Evolutionary conservation across 1,140 invertebrate genomes (phyloP), one percentile per base, ranked within the genome.

Genomic region (Meteorus sp.): DNA sequence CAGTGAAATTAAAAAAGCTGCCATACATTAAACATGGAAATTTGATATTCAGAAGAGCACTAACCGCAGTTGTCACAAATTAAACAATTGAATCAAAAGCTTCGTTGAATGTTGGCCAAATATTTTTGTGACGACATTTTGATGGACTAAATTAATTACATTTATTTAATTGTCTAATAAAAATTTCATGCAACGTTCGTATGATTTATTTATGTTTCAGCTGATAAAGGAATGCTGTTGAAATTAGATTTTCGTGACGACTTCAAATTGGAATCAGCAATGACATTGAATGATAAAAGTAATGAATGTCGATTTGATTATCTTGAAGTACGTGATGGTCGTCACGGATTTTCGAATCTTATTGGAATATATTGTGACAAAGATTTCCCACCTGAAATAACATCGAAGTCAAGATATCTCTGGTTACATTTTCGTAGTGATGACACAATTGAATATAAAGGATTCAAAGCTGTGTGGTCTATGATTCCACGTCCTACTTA

Each of bases 371-470:
- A 82, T 69, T 95, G 93, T 67, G 92, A 91, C 29, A 82, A 83
- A 15, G 81, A 85, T 50, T 93, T 91, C 70, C 93, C 93, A 5
- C 86, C 87, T 1, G 84, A 89, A 69, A 85, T 94, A 60, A 86
- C 84, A 22, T 93, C 91, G 2, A 85, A 86, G 35, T 86, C 88
- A 39, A 81, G 89, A 11, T 87, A 88, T 71, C 83, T 96, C 20
- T 95, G 92, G 92, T 79, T 95, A 9, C 83, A 87, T 43, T 96
- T 96, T 77, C 85, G 85, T 52, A 92, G 91, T 1, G 93, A 96
- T 67, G 89, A 90, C 55, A 90, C 87, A 65, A 91, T 95, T 60
- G 88, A 94, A 73, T 90, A 89, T 67, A 79, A 77, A 13, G 93
- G 93, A 1, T 95, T 96, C 75, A 85, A 84, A 62, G 92, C 90